phyloP scores from a whole-genome alignment of 2,888 invertebrate genomes.

The Drosophila quinaria region DNA sequence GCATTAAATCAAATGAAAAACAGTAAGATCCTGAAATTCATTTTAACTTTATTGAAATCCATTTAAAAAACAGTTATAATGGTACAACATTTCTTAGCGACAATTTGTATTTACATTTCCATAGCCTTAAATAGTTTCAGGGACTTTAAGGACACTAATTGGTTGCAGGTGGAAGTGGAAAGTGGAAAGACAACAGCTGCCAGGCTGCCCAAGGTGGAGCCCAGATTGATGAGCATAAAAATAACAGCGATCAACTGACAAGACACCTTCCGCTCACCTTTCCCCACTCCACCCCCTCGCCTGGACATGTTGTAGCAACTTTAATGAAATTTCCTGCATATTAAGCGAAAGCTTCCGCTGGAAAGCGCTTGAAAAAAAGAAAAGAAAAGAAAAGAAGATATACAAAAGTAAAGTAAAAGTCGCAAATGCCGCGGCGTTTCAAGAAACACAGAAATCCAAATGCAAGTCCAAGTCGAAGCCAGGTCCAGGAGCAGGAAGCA shows the following conservation, averaged over 20 bases:
- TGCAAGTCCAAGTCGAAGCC: constrained; percentile 10
- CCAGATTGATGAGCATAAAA: constrained; percentile 44
- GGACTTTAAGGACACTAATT: constrained; percentile 1
- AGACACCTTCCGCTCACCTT: background rate
- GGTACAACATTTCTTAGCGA: background rate
- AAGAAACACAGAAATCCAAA: constrained; percentile 13
- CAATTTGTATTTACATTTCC: background rate
- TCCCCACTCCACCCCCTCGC: background rate
- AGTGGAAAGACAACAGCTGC: constrained; percentile 8
- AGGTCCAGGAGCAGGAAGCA: background rate
- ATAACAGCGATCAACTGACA: constrained; percentile 34
- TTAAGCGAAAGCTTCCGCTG: constrained; percentile 69
- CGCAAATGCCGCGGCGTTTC: background rate
- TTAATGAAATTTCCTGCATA: constrained; percentile 76
- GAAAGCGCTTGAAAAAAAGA: constrained; percentile 6
- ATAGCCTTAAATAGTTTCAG: constrained; percentile 1
- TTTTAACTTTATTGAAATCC: background rate
- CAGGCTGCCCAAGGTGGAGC: constrained; percentile 7
- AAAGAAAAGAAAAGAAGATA: background rate
- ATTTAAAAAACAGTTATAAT: background rate
- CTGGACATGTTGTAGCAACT: constrained; percentile 55
- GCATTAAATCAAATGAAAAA: too few relatives aligned
- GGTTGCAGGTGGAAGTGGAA: constrained; percentile 13
- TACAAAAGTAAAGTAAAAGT: constrained; percentile 23
- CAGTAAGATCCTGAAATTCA: background rate